Conservation (phyloP, 2,888 invertebrate species). For the Dysmachus trigonus region DNA sequence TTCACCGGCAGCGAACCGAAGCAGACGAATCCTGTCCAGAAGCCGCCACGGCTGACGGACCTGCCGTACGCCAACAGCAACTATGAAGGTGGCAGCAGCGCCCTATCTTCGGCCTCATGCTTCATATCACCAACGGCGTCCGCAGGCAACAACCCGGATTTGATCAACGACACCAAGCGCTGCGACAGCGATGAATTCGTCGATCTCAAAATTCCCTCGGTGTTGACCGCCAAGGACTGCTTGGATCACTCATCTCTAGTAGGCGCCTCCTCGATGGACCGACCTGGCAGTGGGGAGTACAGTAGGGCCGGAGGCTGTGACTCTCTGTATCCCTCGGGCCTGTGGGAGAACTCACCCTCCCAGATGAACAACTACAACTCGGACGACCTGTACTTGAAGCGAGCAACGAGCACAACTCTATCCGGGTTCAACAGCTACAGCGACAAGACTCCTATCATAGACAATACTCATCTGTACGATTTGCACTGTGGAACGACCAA, state of each 20-base stretch:
- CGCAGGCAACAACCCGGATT: conserved; percentile 82
- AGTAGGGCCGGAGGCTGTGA: conserved; percentile 77
- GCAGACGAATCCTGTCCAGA: conserved; percentile 73
- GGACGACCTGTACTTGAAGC: conserved; percentile 67
- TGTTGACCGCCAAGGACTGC: conserved; percentile 66
- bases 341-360: conserved; percentile 71
- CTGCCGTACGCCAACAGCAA: conserved; percentile 75
- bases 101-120: conserved; percentile 72
- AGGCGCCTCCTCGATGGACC: conserved; percentile 61
- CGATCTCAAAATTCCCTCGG: conserved; percentile 59
- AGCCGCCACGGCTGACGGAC: conserved; percentile 75
- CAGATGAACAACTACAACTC: conserved; percentile 26
- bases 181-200: conserved; percentile 68
- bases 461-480: conserved; percentile 62
- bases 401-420: conserved; percentile 69
- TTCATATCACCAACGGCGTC: conserved; percentile 80
- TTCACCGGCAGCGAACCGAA: conserved; percentile 61
- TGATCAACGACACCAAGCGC: conserved; percentile 83
- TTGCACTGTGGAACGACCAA: conserved; percentile 60
- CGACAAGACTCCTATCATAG: conserved; percentile 81
- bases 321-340: conserved; percentile 80
- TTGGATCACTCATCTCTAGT: conserved; percentile 61
- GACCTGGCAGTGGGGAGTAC: conserved; percentile 81
- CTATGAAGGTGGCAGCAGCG: conserved; percentile 74
- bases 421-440: conserved; percentile 71